Conservation (phyloP, 2,797 vertebrate species). For the Sebastes itinus region DNA sequence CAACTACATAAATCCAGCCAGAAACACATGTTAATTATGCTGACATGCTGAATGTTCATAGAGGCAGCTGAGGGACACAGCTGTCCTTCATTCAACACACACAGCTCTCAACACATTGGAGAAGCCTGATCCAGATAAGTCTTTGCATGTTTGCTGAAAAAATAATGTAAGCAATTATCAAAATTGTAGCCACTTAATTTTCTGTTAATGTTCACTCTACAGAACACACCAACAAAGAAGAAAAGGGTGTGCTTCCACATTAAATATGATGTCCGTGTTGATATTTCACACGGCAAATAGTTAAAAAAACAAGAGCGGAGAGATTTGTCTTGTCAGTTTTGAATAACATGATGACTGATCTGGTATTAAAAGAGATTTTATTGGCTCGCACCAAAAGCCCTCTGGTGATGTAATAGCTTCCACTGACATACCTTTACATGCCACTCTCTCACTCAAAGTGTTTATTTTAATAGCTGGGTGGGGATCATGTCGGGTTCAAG, state of each 20-base stretch:
- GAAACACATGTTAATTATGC: neutral
- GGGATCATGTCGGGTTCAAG: slow-evolving; percentile 38
- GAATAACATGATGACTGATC: neutral
- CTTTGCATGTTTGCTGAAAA: neutral
- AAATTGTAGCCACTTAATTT: neutral
- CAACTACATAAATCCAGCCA: neutral
- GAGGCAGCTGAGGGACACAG: neutral
- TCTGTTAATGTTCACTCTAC: neutral
- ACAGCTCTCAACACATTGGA: neutral
- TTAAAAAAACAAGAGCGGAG: neutral
- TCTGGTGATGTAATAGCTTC: slow-evolving; percentile 47
- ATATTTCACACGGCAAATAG: neutral
- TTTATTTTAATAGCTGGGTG: slow-evolving; percentile 44
- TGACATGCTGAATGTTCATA: neutral
- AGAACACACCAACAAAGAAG: neutral
- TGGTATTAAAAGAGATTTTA: slow-evolving; percentile 18
- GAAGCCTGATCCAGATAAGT: neutral
- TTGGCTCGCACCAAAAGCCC: neutral
- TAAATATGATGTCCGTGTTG: neutral
- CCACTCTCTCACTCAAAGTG: slow-evolving; percentile 21
- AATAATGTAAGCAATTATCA: neutral
- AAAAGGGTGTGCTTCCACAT: neutral
- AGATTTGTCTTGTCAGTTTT: neutral
- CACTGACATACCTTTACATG: slow-evolving; percentile 26
- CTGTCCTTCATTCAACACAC: neutral